Evolutionary conservation across 2,888 invertebrate genomes (phyloP).

Genomic region (Ennomos quercinarius): DNA sequence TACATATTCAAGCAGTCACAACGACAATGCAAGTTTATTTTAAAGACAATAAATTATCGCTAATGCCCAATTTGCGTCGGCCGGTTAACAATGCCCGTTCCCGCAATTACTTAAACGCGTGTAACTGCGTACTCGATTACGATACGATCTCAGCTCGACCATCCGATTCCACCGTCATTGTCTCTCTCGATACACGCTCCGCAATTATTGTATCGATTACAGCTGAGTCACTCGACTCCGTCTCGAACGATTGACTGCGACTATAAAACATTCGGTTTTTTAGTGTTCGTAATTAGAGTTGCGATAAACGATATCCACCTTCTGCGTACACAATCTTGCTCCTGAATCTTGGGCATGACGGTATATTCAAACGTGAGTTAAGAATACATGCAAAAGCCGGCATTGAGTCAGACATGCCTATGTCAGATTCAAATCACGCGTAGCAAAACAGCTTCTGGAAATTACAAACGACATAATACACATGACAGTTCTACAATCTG

Average conservation of each 20-base stretch:
- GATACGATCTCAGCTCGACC: conserved; percentile 76
- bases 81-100: conserved; percentile 82
- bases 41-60: conserved; percentile 83
- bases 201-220: conserved; percentile 83
- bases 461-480: conserved; percentile 64
- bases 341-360: conserved; percentile 53
- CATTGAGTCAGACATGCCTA: conserved; percentile 55
- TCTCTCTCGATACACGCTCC: conserved; percentile 77
- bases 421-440: conserved; percentile 68
- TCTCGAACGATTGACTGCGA: conserved; percentile 72
- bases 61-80: conserved; percentile 85
- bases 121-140: conserved; percentile 73
- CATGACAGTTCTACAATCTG: conserved; percentile 58
- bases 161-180: conserved; percentile 73
- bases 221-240: conserved; percentile 73
- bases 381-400: conserved; percentile 48
- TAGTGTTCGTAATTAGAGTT: conserved; percentile 74
- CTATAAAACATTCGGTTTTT: conserved; percentile 75
- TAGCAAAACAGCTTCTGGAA: conserved; percentile 70
- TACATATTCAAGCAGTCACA: conserved; percentile 80
- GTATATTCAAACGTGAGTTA: conserved; percentile 50
- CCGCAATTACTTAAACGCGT: conserved; percentile 85
- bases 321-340: conserved; percentile 52
- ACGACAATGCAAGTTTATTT: conserved; percentile 80
- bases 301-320: conserved; percentile 63